These are phyloP conservation scores for Acanthacorydalis orientalis DNA, from an alignment of 2,888 invertebrate species.

Conservation along the genomic window DNA sequence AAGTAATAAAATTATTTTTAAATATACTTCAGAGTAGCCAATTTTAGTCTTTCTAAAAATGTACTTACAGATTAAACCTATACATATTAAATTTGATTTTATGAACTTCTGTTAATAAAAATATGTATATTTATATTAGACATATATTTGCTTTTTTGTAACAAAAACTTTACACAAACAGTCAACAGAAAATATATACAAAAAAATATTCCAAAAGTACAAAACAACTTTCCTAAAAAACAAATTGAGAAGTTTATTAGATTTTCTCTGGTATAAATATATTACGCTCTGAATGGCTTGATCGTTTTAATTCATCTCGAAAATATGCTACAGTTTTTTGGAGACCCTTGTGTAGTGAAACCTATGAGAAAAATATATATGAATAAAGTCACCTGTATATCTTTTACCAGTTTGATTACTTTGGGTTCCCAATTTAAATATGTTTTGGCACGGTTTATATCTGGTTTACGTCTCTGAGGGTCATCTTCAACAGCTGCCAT, in stretches of 20 bases:
- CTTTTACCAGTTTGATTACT: slow-evolving; percentile 26
- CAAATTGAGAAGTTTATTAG: neutral
- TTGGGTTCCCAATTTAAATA: slow-evolving; percentile 85
- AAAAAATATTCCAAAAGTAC: neutral
- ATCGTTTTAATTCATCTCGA: slow-evolving; percentile 61
- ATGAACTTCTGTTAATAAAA: no score
- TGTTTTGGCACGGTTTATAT: slow-evolving; percentile 75
- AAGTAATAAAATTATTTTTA: no score
- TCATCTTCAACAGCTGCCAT: slow-evolving; percentile 87
- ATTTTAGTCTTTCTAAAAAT: no score
- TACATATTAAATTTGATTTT: no score
- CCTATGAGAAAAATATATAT: slow-evolving; percentile 26
- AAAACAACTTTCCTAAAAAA: neutral
- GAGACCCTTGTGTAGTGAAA: slow-evolving; percentile 69
- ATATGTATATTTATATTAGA: no score
- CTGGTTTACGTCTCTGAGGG: slow-evolving; percentile 85
- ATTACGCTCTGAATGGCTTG: slow-evolving; percentile 36
- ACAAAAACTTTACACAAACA: no score
- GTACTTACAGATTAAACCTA: no score
- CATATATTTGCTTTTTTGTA: no score
- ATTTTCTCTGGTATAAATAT: slow-evolving; percentile 17
- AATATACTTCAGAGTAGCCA: no score
- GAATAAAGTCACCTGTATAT: neutral
- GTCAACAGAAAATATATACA: neutral
- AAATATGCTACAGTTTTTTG: slow-evolving; percentile 90